These are phyloP conservation scores for Sicus ferrugineus DNA, from an alignment of 2,888 invertebrate genomes.

Conservation along the genomic window DNA sequence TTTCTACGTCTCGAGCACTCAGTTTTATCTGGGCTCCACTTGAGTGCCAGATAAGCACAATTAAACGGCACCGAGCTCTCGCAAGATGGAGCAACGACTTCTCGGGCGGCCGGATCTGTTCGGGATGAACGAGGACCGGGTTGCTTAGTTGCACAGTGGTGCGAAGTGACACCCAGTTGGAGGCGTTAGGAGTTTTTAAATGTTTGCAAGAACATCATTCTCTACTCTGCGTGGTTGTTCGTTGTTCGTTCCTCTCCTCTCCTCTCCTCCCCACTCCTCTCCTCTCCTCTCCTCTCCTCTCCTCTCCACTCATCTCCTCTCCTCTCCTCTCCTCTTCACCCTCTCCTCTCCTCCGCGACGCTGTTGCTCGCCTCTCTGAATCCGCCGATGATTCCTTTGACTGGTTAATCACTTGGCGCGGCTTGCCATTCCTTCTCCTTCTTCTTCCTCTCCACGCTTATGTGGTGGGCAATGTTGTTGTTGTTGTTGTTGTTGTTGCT, in stretches of 20 bases:
- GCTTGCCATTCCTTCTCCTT: constrained; percentile 2
- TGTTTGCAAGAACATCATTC: neutral
- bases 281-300: neutral
- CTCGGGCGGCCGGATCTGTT: neutral
- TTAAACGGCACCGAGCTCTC: constrained; percentile 21
- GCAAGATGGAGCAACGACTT: neutral
- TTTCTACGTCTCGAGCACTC: neutral
- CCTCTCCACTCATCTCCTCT: neutral
- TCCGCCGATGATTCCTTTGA: constrained; percentile 16
- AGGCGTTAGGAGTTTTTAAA: too few relatives aligned
- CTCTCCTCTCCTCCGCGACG: too few relatives aligned
- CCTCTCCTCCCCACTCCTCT: too few relatives aligned
- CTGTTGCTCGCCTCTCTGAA: too few relatives aligned
- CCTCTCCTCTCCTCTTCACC: neutral
- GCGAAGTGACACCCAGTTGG: neutral
- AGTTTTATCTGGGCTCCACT: constrained; percentile 26
- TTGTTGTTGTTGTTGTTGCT: constrained; percentile 5
- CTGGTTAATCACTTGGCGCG: constrained; percentile 24
- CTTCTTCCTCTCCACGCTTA: neutral
- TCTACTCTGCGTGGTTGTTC: neutral
- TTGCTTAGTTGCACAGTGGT: neutral
- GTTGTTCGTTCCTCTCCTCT: neutral
- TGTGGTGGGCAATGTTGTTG: constrained; percentile 1
- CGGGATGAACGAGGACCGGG: neutral
- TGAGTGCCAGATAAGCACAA: constrained; percentile 32